These are phyloP conservation scores for Emydoidea blandingii DNA, from an alignment of 2,797 vertebrate genomes.

Conservation along the genomic window DNA sequence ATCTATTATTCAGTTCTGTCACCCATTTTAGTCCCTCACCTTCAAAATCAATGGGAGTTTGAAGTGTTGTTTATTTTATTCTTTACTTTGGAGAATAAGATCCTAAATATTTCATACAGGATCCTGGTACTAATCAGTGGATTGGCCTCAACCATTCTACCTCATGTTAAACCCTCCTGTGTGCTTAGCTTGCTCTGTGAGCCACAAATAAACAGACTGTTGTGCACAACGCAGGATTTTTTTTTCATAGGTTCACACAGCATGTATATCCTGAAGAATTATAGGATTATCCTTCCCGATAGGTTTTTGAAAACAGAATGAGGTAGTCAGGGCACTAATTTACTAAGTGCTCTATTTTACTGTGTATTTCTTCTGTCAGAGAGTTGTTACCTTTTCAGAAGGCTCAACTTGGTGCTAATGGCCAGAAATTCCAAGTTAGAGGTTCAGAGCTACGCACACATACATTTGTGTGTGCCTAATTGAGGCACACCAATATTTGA, in stretches of 20 bases:
- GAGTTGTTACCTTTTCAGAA: conserved; percentile 32
- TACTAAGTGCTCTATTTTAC: conserved; percentile 33
- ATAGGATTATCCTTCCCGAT: conserved; percentile 50
- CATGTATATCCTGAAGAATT: conserved; percentile 55
- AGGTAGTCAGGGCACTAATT: conserved; percentile 54
- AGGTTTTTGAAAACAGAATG: conserved; percentile 56
- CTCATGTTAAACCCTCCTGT: conserved; percentile 25
- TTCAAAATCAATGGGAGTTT: conserved; percentile 42
- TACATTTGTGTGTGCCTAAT: conserved; percentile 13
- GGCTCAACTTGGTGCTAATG: conserved; percentile 17
- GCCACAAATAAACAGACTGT: conserved; percentile 13
- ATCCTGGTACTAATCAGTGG: conserved; percentile 24
- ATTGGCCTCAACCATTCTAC: conserved; percentile 40
- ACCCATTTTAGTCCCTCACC: conserved; percentile 29
- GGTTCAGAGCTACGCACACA: not conserved
- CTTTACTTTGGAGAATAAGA: conserved; percentile 31
- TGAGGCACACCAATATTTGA: not conserved
- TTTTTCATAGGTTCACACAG: conserved; percentile 40
- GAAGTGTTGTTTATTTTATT: conserved; percentile 54
- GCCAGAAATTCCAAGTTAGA: not conserved
- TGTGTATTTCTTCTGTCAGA: conserved; percentile 28
- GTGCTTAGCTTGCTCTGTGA: not conserved
- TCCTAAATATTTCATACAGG: conserved; percentile 37
- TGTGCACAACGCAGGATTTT: conserved; percentile 1
- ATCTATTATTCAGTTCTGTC: conserved; percentile 10